These are phyloP conservation scores for Lepidocolaptes lacrymiger DNA, from an alignment of 2,797 vertebrate genomes.

Conservation along the genomic window DNA sequence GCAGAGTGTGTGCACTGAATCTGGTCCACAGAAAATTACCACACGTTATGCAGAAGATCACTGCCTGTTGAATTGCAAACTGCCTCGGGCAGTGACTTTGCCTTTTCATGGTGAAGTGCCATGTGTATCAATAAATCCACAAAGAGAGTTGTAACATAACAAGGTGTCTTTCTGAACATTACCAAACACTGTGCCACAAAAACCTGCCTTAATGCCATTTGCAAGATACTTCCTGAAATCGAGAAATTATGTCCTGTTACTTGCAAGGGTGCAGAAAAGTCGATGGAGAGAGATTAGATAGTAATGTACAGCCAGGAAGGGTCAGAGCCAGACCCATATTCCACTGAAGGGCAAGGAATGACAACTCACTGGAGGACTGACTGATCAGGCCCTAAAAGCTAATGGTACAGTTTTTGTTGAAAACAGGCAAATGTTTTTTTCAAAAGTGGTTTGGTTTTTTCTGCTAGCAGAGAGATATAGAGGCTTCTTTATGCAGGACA, in stretches of 20 bases:
- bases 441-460: neutral
- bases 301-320: neutral
- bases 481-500: neutral
- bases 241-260: neutral
- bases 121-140: neutral
- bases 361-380: neutral
- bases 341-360: neutral
- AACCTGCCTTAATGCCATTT: neutral
- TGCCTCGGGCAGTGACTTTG: neutral
- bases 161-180: neutral
- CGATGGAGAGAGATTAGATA: neutral
- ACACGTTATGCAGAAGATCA: neutral
- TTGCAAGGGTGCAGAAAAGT: neutral
- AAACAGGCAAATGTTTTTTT: neutral
- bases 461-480: neutral
- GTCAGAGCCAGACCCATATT: neutral
- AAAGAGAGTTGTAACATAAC: neutral
- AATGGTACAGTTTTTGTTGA: neutral
- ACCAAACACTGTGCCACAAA: neutral
- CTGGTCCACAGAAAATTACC: neutral
- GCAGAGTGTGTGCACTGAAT: neutral
- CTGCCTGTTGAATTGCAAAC: neutral
- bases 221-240: neutral
- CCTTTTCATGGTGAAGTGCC: neutral
- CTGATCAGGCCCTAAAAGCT: neutral